These are phyloP conservation scores for Diadema setosum DNA, from an alignment of 35 echinoderm and acorn worm species.

Conservation along the genomic window DNA sequence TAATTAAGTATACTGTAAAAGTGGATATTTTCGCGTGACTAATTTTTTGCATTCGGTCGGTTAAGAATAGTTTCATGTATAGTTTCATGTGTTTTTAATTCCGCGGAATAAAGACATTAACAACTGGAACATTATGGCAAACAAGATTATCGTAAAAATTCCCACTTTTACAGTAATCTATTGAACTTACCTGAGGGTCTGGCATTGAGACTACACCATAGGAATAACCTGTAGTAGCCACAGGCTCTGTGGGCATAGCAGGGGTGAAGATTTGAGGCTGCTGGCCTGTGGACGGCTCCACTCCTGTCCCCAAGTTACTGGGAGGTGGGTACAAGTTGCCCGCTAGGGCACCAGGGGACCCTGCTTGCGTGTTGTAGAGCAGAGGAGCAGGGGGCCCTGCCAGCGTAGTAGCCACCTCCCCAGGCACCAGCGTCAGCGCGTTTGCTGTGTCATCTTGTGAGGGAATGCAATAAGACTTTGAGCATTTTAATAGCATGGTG, in stretches of 20 bases:
- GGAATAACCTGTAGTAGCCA: not conserved
- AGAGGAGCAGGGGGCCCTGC: not conserved
- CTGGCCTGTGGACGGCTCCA: not conserved
- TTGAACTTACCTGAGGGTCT: not conserved
- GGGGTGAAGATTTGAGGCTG: constrained; percentile 5
- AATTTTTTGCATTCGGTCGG: too few species aligned
- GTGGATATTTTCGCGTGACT: too few species aligned
- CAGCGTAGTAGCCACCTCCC: not conserved
- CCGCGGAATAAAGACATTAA: too few species aligned
- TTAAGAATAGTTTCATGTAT: too few species aligned
- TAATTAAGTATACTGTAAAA: too few species aligned
- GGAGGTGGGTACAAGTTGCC: not conserved
- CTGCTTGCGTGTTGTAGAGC: not conserved
- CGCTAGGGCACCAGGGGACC: not conserved
- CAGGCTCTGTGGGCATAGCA: not conserved
- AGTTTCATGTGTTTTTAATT: too few species aligned
- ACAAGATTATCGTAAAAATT: too few species aligned
- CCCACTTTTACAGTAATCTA: not conserved
- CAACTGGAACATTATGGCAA: too few species aligned
- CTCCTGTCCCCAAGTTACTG: not conserved
- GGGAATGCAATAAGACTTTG: too few species aligned
- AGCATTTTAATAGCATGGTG: too few species aligned
- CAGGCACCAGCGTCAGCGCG: not conserved
- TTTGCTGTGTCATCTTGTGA: not conserved
- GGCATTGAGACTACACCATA: not conserved